Evolutionary conservation across 2,113 vertebrate genomes (phyloP), one percentile per base, ranked within the genome.

Genomic region (Lynx canadensis): DNA sequence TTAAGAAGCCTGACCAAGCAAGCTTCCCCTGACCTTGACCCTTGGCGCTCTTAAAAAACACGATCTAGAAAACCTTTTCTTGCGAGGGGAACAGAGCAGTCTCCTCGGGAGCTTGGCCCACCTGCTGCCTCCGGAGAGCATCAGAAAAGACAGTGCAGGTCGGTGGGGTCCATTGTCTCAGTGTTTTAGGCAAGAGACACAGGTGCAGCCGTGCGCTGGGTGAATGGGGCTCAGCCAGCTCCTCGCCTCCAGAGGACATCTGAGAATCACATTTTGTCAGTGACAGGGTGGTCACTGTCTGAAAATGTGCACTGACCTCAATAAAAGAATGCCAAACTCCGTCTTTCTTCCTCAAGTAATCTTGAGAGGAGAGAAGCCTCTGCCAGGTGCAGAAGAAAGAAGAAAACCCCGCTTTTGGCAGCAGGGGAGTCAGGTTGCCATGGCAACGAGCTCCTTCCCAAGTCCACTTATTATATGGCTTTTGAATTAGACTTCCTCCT

Each of bases 381-480:
- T 68, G 87, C 95, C 0, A 52, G 94, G 98, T 97, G 66, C 97
- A 91, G 82, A 90, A 83, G 92, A 94, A 98, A 98, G 95, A 93
- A 97, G 95, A 89, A 89, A 94, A 94, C 69, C 69, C 1, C 0
- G 4, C 85, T 87, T 48, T 95, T 93, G 97, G 96, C 94, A 97
- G 81, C 95, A 57, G 92, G 97, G 95, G 97, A 98, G 96, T 73
- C 66, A 1, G 86, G 98, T 97, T 97, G 96, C 98, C 96, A 96
- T 55, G 60, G 98, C 96, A 98, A 98, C 96, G 5, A 97, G 96
- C 93, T 97, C 95, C 97, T 31, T 18, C 85, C 52, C 1, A 91
- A 89, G 55, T 97, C 92, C 94, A 81, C n/a, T 57, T 84, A 65
- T 36, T n/a, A 81, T 9, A 48, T 2, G 86, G 97, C 97, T 98